A percentile compares a stretch with the other conserved stretches of the same genome.
Conservation (phyloP, 2,888 invertebrate species). For the Acanthopleura granulata region DNA sequence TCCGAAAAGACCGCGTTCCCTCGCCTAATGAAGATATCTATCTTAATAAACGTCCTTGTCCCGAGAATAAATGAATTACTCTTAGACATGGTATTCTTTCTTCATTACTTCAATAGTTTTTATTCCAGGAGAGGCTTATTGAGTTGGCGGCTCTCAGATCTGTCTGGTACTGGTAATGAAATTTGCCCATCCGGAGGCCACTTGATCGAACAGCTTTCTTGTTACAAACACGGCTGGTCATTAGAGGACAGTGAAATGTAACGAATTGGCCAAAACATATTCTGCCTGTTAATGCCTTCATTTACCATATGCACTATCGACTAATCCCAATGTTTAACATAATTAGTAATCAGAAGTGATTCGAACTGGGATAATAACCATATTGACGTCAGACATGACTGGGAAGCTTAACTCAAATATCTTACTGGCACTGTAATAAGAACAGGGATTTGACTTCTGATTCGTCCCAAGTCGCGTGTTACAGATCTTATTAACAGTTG, state of each 20-base stretch:
- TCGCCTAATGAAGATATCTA: slow-evolving; percentile 19
- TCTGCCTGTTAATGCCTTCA: slow-evolving; percentile 11
- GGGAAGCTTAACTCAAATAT: neutral
- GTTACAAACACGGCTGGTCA: neutral
- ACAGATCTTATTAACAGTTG: too few species aligned
- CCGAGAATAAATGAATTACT: slow-evolving; percentile 17
- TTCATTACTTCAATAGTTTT: slow-evolving; percentile 22
- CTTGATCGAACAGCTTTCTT: neutral
- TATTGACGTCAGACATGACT: slow-evolving; percentile 9
- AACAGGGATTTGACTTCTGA: too few species aligned
- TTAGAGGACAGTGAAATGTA: slow-evolving; percentile 11
- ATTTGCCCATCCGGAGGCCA: slow-evolving; percentile 3
- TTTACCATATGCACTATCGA: neutral
- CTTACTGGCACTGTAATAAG: too few species aligned
- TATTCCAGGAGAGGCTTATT: slow-evolving; percentile 18
- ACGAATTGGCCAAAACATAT: slow-evolving; percentile 19
- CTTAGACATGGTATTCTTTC: slow-evolving; percentile 18
- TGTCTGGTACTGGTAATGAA: slow-evolving; percentile 16
- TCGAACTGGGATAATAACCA: neutral
- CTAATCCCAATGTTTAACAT: neutral
- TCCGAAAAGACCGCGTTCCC: slow-evolving; percentile 13
- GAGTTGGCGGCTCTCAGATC: slow-evolving; percentile 19
- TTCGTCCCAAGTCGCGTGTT: too few species aligned
- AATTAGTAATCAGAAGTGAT: neutral
- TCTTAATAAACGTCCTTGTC: slow-evolving; percentile 23